These are phyloP conservation scores for Pseudomyrmex concolor DNA, from an alignment of 1,140 invertebrate species.

Conservation along the genomic window DNA sequence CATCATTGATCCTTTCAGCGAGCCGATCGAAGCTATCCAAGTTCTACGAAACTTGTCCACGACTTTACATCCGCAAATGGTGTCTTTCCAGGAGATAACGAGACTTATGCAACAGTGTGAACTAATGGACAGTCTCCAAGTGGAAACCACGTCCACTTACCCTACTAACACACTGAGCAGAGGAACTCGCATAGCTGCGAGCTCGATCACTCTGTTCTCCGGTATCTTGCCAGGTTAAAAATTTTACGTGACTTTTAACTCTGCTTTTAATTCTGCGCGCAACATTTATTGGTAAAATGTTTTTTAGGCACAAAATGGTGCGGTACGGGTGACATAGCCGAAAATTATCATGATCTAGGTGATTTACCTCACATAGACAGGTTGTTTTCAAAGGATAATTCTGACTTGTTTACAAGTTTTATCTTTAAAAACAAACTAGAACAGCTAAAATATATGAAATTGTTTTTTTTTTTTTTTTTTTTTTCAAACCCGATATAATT, in stretches of 20 bases:
- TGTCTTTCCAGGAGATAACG: conserved; percentile 90
- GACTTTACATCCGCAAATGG: conserved; percentile 86
- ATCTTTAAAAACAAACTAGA: background rate
- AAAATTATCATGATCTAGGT: conserved; percentile 93
- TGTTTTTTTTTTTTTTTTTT: conserved; percentile 65
- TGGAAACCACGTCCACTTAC: conserved; percentile 74
- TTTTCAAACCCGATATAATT: conserved; percentile 88
- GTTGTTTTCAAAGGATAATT: conserved; percentile 25
- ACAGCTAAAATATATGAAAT: conserved; percentile 3
- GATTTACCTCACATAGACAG: conserved; percentile 89
- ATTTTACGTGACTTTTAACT: background rate
- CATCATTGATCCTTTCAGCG: conserved; percentile 83
- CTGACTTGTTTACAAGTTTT: background rate
- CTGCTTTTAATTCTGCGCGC: background rate
- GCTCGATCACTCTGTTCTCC: conserved; percentile 88
- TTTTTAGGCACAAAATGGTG: conserved; percentile 95
- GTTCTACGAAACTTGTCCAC: conserved; percentile 87
- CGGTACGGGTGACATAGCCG: conserved; percentile 93
- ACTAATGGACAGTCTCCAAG: conserved; percentile 84
- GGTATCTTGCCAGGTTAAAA: conserved; percentile 91
- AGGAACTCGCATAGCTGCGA: conserved; percentile 85
- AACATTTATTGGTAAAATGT: background rate
- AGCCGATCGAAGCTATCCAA: conserved; percentile 87
- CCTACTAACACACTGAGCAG: conserved; percentile 79
- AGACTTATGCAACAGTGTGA: conserved; percentile 91